A percentile compares a stretch with the other conserved stretches of the same genome.
These are phyloP conservation scores for Hylyphantes graminicola DNA, from an alignment of 1,140 invertebrate species.

Conservation along the genomic window DNA sequence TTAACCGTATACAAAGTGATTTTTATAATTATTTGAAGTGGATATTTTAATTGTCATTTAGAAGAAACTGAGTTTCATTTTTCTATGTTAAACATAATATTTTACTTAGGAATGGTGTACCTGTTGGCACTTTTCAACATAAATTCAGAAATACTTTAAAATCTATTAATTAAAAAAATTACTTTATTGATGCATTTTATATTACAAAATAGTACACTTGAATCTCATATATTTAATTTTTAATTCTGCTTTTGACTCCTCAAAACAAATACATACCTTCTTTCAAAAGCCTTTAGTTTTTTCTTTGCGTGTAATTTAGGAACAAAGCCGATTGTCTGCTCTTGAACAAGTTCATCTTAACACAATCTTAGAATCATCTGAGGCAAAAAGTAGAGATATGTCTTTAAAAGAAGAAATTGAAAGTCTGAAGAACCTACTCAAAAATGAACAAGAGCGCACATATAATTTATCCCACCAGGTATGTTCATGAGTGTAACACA, in stretches of 20 bases:
- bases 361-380: slow-evolving; percentile 50
- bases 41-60: too few species aligned
- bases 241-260: background rate
- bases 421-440: slow-evolving; percentile 13
- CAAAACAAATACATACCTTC: background rate
- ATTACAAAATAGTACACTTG: background rate
- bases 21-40: too few species aligned
- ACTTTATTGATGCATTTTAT: too few species aligned
- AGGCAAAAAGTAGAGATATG: slow-evolving; percentile 17
- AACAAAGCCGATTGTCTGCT: slow-evolving; percentile 17
- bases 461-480: slow-evolving; percentile 35
- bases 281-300: background rate
- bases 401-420: slow-evolving; percentile 36
- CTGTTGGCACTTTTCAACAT: too few species aligned
- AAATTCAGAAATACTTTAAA: too few species aligned
- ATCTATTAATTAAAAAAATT: too few species aligned
- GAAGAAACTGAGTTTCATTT: too few species aligned
- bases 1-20: too few species aligned
- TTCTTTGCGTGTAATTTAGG: background rate
- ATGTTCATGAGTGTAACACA: background rate
- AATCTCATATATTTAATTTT: background rate
- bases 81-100: too few species aligned
- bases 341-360: slow-evolving; percentile 50
- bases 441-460: slow-evolving; percentile 33
- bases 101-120: too few species aligned